Evolutionary conservation across 2,113 vertebrate species (phyloP).

Genomic region (Stigmatopora nigra): DNA sequence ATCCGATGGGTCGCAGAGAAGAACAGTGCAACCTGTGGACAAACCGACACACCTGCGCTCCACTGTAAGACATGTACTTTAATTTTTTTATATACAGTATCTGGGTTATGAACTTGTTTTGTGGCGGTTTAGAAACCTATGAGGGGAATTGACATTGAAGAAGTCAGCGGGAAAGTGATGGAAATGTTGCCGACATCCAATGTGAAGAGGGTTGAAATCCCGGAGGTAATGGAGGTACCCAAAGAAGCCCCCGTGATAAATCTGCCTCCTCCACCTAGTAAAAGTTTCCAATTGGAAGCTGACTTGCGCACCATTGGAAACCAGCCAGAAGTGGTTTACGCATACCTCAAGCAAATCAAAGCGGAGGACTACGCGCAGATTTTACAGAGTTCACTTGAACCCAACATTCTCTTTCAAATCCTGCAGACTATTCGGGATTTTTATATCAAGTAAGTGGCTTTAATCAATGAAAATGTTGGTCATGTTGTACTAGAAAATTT

Average conservation of each 20-base stretch:
- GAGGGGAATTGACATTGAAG: constrained; percentile 81
- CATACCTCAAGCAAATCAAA: constrained; percentile 90
- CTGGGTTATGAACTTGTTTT: background rate
- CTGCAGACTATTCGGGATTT: constrained; percentile 78
- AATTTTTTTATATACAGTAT: background rate
- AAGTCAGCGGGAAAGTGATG: constrained; percentile 69
- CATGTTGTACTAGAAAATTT: too few species aligned
- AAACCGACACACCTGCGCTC: constrained; percentile 74
- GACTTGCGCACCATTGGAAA: constrained; percentile 82
- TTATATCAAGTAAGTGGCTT: constrained; percentile 77
- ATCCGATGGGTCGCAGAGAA: constrained; percentile 61
- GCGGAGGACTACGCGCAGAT: constrained; percentile 75
- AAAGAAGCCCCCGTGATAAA: background rate
- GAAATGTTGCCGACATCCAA: constrained; percentile 60
- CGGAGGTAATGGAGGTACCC: constrained; percentile 63
- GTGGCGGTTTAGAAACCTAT: constrained; percentile 76
- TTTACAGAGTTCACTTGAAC: constrained; percentile 87
- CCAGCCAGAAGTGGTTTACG: constrained; percentile 74
- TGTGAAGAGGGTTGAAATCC: constrained; percentile 88
- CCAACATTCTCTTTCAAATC: constrained; percentile 84
- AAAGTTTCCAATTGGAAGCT: constrained; percentile 88
- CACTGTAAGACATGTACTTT: constrained; percentile 70
- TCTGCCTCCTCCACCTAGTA: constrained; percentile 76
- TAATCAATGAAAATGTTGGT: too few species aligned
- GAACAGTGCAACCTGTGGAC: constrained; percentile 71